Percentiles rank a stretch among this genome's conserved stretches.
Conservation (phyloP, 2,113 vertebrate genomes). For the Willisornis vidua region DNA sequence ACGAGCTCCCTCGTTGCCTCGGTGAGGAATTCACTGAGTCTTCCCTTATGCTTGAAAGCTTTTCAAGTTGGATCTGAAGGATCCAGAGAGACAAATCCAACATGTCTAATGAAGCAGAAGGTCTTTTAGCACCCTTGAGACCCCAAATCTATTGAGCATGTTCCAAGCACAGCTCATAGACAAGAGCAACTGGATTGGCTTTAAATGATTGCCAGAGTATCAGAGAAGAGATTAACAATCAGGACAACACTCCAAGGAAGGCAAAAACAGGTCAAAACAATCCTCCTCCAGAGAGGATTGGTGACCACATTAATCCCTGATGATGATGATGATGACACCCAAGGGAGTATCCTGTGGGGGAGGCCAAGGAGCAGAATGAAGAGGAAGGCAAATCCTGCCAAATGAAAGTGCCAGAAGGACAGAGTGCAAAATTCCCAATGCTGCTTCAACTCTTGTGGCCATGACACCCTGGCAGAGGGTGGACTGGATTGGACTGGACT, state of each 20-base stretch:
- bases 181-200: neutral
- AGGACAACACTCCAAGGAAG: neutral
- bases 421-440: neutral
- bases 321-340: neutral
- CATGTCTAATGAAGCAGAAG: neutral
- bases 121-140: neutral
- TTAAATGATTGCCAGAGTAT: neutral
- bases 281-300: neutral
- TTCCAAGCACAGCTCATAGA: neutral
- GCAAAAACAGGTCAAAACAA: neutral
- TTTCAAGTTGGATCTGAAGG: neutral
- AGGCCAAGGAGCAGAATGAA: neutral
- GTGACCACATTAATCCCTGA: fast-evolving
- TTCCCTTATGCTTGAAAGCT: neutral
- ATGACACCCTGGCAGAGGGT: neutral
- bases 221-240: neutral
- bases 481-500: neutral
- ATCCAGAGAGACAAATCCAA: neutral
- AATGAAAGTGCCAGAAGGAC: neutral
- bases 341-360: neutral
- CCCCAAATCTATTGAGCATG: neutral
- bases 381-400: neutral
- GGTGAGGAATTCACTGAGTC: neutral
- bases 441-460: neutral
- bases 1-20: neutral